Percentiles rank a stretch among this genome's conserved stretches.
Evolutionary conservation across 2,797 vertebrate species (phyloP).

Genomic region (Gadopsis marmoratus): DNA sequence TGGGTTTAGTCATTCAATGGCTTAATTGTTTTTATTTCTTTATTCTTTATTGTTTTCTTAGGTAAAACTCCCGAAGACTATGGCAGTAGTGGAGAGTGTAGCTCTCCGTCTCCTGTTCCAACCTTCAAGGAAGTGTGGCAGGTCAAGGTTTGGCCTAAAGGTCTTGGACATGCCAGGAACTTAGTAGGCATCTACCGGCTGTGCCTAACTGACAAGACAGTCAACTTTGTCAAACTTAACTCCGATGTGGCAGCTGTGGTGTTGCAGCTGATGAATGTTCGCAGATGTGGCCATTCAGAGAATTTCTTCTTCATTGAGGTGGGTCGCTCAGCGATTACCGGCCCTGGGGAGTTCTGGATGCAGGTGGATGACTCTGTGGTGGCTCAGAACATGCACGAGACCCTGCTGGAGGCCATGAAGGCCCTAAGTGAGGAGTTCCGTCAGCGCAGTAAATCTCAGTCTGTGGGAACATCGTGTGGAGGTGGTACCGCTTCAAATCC

Average conservation of each 20-base stretch:
- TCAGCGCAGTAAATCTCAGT: constrained; percentile 87
- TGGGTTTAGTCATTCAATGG: constrained; percentile 9
- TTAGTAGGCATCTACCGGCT: constrained; percentile 89
- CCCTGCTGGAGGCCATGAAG: constrained; percentile 92
- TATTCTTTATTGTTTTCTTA: constrained; percentile 55
- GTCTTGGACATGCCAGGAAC: constrained; percentile 87
- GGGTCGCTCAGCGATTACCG: constrained; percentile 86
- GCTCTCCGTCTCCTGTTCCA: constrained; percentile 82
- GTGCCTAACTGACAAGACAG: constrained; percentile 89
- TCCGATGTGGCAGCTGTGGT: constrained; percentile 86
- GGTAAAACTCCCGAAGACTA: constrained; percentile 84
- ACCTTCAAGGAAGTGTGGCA: constrained; percentile 93
- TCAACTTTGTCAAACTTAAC: constrained; percentile 89
- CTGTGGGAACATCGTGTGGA: constrained; percentile 85
- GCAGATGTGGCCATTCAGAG: constrained; percentile 89
- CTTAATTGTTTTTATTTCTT: constrained; percentile 8
- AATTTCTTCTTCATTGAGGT: constrained; percentile 94
- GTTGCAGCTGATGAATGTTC: constrained; percentile 90
- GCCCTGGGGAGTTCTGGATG: constrained; percentile 89
- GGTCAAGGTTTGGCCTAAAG: constrained; percentile 90
- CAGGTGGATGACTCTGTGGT: constrained; percentile 89
- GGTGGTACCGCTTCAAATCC: constrained; percentile 87
- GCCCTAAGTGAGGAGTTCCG: constrained; percentile 92
- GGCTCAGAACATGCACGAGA: constrained; percentile 93
- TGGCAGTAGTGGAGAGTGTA: constrained; percentile 85